Percentiles rank a stretch among this genome's conserved stretches.
phyloP scores from a whole-genome alignment of 2,888 invertebrate genomes.

The Caenorhabditis sp. region DNA sequence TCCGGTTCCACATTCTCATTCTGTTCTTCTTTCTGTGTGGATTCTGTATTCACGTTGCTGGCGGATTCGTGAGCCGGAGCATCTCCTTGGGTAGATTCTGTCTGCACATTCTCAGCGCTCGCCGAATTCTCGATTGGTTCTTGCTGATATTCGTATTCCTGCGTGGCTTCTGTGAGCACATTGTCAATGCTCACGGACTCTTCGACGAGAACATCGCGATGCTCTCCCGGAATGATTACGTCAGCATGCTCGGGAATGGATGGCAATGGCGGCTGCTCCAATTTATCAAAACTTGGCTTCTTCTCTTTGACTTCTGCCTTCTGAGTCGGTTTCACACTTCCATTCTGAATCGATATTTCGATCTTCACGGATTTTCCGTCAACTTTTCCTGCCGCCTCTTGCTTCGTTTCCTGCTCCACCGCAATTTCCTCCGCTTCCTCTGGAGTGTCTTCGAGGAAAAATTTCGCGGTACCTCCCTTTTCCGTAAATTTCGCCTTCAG shows the following conservation, averaged over 20 bases:
- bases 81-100: background rate
- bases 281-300: no score
- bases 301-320: background rate
- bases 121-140: no score
- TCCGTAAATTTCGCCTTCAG: constrained; percentile 6
- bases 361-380: no score
- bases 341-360: no score
- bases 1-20: constrained; percentile 2
- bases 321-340: no score
- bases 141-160: constrained; percentile 2
- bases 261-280: constrained; percentile 5
- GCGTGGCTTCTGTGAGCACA: background rate
- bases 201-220: no score
- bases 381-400: no score
- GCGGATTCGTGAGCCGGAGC: no score
- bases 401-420: background rate
- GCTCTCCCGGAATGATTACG: background rate
- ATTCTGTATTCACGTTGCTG: constrained; percentile 4
- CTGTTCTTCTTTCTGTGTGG: background rate
- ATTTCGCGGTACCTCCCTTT: no score
- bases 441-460: constrained; percentile 24
- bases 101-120: constrained; percentile 13
- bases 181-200: no score
- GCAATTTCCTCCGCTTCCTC: constrained; percentile 13
- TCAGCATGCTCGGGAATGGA: constrained; percentile 15